phyloP scores from a whole-genome alignment of 2,888 invertebrate species.

The Sinelater perroti region DNA sequence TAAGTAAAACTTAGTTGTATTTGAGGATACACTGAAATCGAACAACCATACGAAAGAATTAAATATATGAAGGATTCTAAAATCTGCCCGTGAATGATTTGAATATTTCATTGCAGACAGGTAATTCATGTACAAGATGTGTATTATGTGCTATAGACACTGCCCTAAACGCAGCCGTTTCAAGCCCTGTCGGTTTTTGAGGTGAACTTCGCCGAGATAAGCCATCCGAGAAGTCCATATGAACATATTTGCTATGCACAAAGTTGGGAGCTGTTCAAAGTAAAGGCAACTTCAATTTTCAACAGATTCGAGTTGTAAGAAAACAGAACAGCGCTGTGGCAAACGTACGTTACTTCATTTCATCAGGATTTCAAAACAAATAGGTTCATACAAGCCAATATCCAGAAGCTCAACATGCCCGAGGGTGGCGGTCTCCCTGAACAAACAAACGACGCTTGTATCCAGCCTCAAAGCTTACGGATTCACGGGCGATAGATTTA shows the following conservation, averaged over 20 bases:
- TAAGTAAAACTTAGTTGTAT: too few species aligned
- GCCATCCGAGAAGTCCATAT: conserved; percentile 1
- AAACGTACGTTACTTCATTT: conserved; percentile 48
- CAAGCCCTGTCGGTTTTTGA: background rate
- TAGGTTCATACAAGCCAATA: conserved; percentile 52
- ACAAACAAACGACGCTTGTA: conserved; percentile 52
- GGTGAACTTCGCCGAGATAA: background rate
- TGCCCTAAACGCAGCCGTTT: too few species aligned
- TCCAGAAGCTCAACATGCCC: conserved; percentile 47
- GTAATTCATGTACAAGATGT: too few species aligned
- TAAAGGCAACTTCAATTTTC: conserved; percentile 26
- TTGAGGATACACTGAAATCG: too few species aligned
- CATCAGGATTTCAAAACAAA: conserved; percentile 53
- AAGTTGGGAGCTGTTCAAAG: conserved; percentile 18
- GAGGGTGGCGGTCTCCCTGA: conserved; percentile 43
- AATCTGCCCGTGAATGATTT: too few species aligned
- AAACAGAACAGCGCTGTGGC: conserved; percentile 22
- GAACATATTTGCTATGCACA: conserved; percentile 11
- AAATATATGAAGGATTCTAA: too few species aligned
- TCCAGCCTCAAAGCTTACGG: conserved; percentile 47
- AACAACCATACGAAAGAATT: too few species aligned
- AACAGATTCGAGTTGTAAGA: conserved; percentile 20
- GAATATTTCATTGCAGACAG: too few species aligned
- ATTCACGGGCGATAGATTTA: conserved; percentile 52
- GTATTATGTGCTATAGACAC: too few species aligned